These are phyloP conservation scores for Paratrypauchen microcephalus DNA, from an alignment of 2,797 vertebrate species.

Conservation along the genomic window DNA sequence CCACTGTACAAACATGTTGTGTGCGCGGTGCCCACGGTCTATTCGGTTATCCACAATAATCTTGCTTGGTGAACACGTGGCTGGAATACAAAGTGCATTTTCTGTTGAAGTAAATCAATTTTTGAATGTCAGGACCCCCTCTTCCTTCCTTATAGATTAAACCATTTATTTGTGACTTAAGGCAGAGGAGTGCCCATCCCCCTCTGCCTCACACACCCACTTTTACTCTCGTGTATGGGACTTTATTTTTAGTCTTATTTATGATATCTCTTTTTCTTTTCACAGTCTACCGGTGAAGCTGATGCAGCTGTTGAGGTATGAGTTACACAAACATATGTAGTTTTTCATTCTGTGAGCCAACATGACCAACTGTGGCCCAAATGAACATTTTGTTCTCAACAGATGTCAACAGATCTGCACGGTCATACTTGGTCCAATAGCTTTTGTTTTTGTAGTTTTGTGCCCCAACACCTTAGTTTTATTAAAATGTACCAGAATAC, in stretches of 20 bases:
- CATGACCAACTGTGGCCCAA: slow-evolving; percentile 5
- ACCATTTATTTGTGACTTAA: slow-evolving; percentile 68
- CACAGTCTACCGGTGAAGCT: slow-evolving; percentile 54
- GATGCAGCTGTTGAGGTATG: slow-evolving; percentile 65
- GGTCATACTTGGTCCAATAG: not conserved
- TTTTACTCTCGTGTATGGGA: slow-evolving; percentile 53
- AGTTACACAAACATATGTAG: slow-evolving; percentile 6
- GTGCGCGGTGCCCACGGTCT: not conserved
- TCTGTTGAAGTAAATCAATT: not conserved
- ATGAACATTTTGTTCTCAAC: slow-evolving; percentile 49
- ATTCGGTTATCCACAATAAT: not conserved
- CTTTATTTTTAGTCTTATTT: slow-evolving; percentile 44
- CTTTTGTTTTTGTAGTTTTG: not conserved
- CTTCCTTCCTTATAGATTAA: slow-evolving; percentile 52
- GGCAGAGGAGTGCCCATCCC: slow-evolving; percentile 64
- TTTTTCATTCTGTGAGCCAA: not conserved
- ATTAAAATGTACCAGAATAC: too few species aligned
- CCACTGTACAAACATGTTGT: slow-evolving; percentile 5
- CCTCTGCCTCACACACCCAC: slow-evolving; percentile 63
- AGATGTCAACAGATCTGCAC: slow-evolving; percentile 1
- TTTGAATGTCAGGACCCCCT: slow-evolving; percentile 15
- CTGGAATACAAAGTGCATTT: slow-evolving; percentile 7
- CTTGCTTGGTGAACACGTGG: not conserved
- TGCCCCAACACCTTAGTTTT: not conserved
- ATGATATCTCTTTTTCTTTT: slow-evolving; percentile 28